A percentile compares a stretch with the other conserved stretches of the same genome.
Conservation (phyloP, 2,888 invertebrate genomes). For the Ormyrus pomaceus region DNA sequence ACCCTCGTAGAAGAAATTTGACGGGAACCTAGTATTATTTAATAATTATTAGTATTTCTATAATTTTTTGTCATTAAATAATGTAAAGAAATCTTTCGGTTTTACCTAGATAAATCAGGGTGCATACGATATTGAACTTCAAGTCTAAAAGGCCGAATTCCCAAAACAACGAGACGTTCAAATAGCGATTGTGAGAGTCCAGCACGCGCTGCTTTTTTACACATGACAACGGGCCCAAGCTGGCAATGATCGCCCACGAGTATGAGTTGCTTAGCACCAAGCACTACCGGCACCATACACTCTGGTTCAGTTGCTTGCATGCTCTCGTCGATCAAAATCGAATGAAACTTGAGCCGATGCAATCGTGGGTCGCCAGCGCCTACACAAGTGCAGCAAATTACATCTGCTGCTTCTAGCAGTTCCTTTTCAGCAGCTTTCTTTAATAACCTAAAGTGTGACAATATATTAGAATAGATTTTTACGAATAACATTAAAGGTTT, state of each 20-base stretch:
- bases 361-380: conserved; percentile 98
- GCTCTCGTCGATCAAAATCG: conserved; percentile 96
- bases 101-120: conserved; percentile 87
- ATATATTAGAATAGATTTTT: conserved; percentile 4
- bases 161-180: conserved; percentile 96
- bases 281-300: conserved; percentile 98
- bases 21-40: conserved; percentile 87
- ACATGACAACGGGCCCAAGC: conserved; percentile 99
- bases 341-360: conserved; percentile 95
- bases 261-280: conserved; percentile 97
- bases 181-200: conserved; percentile 98
- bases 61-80: too few species aligned
- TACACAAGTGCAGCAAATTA: conserved; percentile 99
- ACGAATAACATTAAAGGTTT: neutral
- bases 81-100: too few species aligned
- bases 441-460: conserved; percentile 77
- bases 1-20: conserved; percentile 99
- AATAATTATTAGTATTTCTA: too few species aligned
- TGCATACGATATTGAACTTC: conserved; percentile 99
- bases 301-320: conserved; percentile 99
- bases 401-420: conserved; percentile 96
- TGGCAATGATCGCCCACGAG: conserved; percentile 99
- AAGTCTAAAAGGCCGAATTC: conserved; percentile 96
- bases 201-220: conserved; percentile 98
- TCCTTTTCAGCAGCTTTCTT: conserved; percentile 95